Conservation (phyloP, 2,797 vertebrate genomes). For the Pteropus rufus region DNA sequence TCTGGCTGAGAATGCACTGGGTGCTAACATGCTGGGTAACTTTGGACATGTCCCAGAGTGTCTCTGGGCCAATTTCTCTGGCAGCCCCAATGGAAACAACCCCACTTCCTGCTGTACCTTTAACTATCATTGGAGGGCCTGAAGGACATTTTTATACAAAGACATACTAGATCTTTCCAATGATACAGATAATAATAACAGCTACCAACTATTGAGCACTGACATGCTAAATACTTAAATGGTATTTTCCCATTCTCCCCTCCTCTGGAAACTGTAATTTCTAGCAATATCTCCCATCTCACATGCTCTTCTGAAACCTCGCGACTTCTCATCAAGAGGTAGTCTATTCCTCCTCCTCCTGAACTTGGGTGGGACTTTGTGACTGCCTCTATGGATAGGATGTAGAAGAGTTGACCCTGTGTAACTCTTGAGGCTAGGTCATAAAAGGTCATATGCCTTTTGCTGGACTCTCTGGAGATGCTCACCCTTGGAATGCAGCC, state of each 20-base stretch:
- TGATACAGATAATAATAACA: background rate
- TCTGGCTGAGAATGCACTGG: background rate
- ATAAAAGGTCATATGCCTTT: background rate
- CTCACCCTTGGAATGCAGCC: background rate
- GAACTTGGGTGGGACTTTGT: background rate
- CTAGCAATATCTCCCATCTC: background rate
- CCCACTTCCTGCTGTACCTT: background rate
- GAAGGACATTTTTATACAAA: background rate
- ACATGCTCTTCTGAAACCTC: background rate
- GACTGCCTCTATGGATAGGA: background rate
- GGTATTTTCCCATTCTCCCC: background rate
- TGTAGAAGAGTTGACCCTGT: background rate
- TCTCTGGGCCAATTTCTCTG: background rate
- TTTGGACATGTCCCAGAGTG: background rate
- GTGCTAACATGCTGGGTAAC: background rate
- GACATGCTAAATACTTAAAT: background rate
- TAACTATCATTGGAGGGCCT: background rate
- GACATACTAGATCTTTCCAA: background rate
- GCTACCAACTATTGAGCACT: background rate
- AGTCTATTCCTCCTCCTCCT: background rate
- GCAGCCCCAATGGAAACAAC: background rate
- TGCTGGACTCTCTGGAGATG: background rate
- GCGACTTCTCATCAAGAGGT: background rate
- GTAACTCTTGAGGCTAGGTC: background rate
- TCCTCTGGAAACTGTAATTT: background rate